Evolutionary conservation across 1,140 invertebrate species (phyloP).

Genomic region (Micrasema minimum): DNA sequence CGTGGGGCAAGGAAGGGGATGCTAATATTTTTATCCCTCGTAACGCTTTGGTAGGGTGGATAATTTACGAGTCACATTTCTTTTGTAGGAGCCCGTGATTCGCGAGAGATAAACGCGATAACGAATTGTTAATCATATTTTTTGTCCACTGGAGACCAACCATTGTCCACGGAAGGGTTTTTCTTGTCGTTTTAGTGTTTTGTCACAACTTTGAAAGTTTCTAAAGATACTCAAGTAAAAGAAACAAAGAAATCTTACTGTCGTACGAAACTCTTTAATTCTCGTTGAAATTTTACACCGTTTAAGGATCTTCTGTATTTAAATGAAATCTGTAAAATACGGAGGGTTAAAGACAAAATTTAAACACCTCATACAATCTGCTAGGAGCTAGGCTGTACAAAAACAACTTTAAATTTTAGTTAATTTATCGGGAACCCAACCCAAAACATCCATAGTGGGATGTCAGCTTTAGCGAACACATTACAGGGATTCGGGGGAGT

Average conservation of each 20-base stretch:
- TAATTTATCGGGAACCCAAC: too few relatives aligned
- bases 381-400: too few relatives aligned
- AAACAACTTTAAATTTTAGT: too few relatives aligned
- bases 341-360: too few relatives aligned
- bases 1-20: constrained; percentile 46
- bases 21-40: constrained; percentile 55
- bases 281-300: too few relatives aligned
- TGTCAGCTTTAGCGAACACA: too few relatives aligned
- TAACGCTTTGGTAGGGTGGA: constrained; percentile 50
- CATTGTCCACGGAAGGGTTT: constrained; percentile 30
- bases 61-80: constrained; percentile 55
- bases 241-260: neutral
- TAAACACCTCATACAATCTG: too few relatives aligned
- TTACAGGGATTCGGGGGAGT: too few relatives aligned
- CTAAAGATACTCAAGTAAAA: neutral
- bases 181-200: constrained; percentile 23
- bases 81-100: constrained; percentile 51
- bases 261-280: neutral
- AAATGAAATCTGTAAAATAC: too few relatives aligned
- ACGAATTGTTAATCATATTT: constrained; percentile 53
- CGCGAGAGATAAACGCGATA: constrained; percentile 53
- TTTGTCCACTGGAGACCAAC: neutral
- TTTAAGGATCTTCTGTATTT: too few relatives aligned
- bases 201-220: constrained; percentile 2
- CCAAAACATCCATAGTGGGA: too few relatives aligned